Evolutionary conservation across 2,113 vertebrate species (phyloP).

Genomic region (Chrysochloris asiatica): DNA sequence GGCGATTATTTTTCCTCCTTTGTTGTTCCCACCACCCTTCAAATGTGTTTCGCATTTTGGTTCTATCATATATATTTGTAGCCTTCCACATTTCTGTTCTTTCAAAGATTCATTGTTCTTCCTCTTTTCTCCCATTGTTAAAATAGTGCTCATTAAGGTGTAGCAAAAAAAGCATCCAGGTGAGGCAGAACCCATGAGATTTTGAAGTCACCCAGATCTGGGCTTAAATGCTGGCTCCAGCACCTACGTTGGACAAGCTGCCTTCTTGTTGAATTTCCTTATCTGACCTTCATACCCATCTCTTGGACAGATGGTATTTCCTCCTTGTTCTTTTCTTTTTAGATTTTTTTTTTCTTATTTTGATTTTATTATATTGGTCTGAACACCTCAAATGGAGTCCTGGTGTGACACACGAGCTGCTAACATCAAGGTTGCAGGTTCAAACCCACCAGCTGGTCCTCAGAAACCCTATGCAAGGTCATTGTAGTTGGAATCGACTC

Average conservation of each 20-base stretch:
- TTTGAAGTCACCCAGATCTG: background rate
- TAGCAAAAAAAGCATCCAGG: background rate
- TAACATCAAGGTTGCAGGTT: too few species aligned
- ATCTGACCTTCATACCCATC: background rate
- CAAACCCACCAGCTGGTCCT: too few species aligned
- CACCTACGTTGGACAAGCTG: background rate
- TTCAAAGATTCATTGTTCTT: background rate
- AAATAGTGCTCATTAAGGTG: background rate
- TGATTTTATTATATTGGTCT: slow-evolving; percentile 6
- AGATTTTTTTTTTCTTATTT: background rate
- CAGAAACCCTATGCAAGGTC: too few species aligned
- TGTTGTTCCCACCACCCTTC: background rate
- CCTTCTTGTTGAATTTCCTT: background rate
- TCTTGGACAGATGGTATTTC: background rate
- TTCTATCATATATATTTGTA: background rate
- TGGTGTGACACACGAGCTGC: too few species aligned
- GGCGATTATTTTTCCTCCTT: background rate
- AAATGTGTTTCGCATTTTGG: background rate
- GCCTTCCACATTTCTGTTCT: slow-evolving; percentile 17
- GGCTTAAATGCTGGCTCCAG: background rate
- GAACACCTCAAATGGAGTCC: slow-evolving; percentile 2
- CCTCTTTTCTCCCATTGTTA: background rate
- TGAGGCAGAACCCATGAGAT: background rate
- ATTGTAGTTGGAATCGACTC: too few species aligned
- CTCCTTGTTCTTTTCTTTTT: background rate